Evolutionary conservation across 35 echinoderm and acorn worm species (phyloP), one percentile per base, ranked within the genome.

Genomic region (Chiridota heheva): DNA sequence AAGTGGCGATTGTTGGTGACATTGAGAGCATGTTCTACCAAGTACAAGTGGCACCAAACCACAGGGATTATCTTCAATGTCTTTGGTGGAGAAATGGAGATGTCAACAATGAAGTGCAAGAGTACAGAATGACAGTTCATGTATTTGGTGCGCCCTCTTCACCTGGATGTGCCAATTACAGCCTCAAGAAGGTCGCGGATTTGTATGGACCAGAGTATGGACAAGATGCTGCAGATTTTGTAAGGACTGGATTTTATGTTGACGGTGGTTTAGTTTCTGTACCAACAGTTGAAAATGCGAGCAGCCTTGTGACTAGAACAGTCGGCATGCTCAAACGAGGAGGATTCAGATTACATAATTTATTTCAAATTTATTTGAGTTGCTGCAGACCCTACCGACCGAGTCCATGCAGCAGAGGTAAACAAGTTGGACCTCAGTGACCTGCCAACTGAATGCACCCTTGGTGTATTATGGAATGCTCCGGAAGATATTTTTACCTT

Each of bases 21-120:
- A 84, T 94, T 35, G 47, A 88, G 38, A 69, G 77, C 35, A 93
- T 94, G 85, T 94, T 88, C 24, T 88, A 67, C 30, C 90, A 87
- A 77, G 63, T 84, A 12, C 59, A 22, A 26, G 91, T 94, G 2
- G 59, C 46, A 39, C 31, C n/a, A 34, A 24, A 84, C 15, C 55
- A 88, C 53, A 48, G 79, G 20, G 91, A 89, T 44, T 32, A 73
- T 8, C 36, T 94, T 10, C 58, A 81, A 29, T 78, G 78, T 39
- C 60, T 88, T 24, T 94, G 80, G 73, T 89, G 85, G 84, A 6
- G 37, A 3, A 56, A 88, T 41, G 85, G 86, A 7, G 69, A 94
- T 31, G 20, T 88, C n/a, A 69, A 36, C 4, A 48, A 78, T 24
- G 28, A 45, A 16, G 20, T 80, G 7, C 22, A 42, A 42, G 66